Percentiles rank a stretch among this genome's conserved stretches.
Evolutionary conservation across 23 tunicate species (phyloP).

Genomic region (Trididemnum nubilum): DNA sequence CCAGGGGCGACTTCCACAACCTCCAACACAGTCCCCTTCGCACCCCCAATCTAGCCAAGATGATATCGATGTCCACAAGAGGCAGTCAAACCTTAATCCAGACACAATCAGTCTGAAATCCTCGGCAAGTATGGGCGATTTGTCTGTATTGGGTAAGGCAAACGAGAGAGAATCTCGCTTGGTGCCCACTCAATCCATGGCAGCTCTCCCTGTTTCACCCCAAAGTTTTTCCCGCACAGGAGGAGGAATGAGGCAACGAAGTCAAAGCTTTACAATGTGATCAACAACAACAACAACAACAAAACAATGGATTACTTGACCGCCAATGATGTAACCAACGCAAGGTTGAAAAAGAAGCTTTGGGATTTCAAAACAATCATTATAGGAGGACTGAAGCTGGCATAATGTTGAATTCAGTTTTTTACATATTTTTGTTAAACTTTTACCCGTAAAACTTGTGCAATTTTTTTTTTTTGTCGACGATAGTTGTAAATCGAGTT

Average conservation of each 20-base stretch:
- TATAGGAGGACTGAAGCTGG: too few relatives aligned
- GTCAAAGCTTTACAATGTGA: neutral
- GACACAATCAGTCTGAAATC: neutral
- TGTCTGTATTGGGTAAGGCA: neutral
- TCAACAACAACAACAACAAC: too few relatives aligned
- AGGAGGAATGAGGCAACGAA: neutral
- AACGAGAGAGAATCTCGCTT: neutral
- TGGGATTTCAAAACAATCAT: too few relatives aligned
- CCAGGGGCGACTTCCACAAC: neutral
- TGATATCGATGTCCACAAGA: neutral
- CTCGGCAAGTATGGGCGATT: neutral
- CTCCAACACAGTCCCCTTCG: neutral
- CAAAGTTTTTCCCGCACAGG: neutral
- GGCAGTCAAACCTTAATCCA: neutral
- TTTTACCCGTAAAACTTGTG: too few relatives aligned
- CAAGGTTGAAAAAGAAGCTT: neutral
- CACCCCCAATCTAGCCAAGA: slow-evolving; percentile 12
- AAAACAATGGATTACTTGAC: too few relatives aligned
- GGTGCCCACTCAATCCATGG: slow-evolving; percentile 18
- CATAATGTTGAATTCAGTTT: too few relatives aligned
- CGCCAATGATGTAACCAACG: too few relatives aligned
- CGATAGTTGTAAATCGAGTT: too few relatives aligned
- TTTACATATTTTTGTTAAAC: too few relatives aligned
- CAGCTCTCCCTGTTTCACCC: neutral
- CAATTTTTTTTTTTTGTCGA: too few relatives aligned